Percentiles rank a stretch among this genome's conserved stretches.
Conservation (phyloP, 2,888 invertebrate genomes). For the Melieria omissa region DNA sequence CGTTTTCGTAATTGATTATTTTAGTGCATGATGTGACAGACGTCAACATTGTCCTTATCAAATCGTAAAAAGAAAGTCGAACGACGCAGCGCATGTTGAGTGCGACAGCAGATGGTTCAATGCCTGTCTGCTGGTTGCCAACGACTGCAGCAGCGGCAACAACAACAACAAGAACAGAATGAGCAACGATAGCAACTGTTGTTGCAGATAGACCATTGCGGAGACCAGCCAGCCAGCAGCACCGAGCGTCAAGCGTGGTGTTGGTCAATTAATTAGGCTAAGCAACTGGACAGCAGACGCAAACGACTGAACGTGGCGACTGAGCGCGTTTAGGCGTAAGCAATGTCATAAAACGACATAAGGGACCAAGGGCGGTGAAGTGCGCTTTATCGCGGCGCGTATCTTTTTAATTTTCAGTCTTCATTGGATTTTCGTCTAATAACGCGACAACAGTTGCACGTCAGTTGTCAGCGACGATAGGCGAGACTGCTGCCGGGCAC, state of each 20-base stretch:
- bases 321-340: too few species aligned
- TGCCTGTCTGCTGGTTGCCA: too few species aligned
- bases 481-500: too few species aligned
- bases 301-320: too few species aligned
- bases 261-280: slow-evolving; percentile 31
- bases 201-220: slow-evolving; percentile 8
- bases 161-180: not conserved
- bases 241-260: slow-evolving; percentile 1
- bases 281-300: slow-evolving; percentile 25
- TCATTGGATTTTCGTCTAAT: too few species aligned
- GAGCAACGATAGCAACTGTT: not conserved
- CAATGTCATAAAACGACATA: too few species aligned
- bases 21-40: slow-evolving; percentile 29
- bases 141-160: not conserved
- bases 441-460: too few species aligned
- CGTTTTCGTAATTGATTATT: slow-evolving; percentile 32
- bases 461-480: too few species aligned
- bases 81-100: slow-evolving; percentile 14
- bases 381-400: too few species aligned
- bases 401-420: too few species aligned
- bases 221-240: slow-evolving; percentile 10
- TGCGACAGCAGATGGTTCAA: not conserved
- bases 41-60: slow-evolving; percentile 35
- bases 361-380: too few species aligned
- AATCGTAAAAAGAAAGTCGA: slow-evolving; percentile 30